Conservation (phyloP, 35 echinoderm and acorn worm species). For the Amphiura filiformis region DNA sequence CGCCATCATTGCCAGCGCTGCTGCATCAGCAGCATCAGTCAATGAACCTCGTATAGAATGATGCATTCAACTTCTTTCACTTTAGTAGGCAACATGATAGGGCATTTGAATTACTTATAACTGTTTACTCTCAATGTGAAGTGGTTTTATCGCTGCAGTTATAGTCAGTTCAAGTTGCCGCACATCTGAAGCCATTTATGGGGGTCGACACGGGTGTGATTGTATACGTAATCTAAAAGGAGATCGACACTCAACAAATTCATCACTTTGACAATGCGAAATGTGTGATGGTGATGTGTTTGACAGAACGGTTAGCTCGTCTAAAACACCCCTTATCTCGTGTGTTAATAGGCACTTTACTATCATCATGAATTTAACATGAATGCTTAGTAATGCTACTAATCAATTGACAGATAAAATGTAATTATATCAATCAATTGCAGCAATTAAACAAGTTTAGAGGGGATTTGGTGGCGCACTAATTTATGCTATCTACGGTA, state of each 20-base stretch:
- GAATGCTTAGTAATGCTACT: not conserved
- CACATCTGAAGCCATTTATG: not conserved
- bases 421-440: no score
- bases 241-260: no score
- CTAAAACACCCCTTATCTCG: no score
- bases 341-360: not conserved
- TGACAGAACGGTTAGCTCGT: no score
- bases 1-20: not conserved
- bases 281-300: no score
- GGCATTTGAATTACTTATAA: conserved; percentile 8
- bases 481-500: no score
- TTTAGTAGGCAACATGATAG: not conserved
- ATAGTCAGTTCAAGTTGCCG: not conserved
- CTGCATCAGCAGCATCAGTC: no score
- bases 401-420: no score
- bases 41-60: conserved; percentile 10
- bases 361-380: not conserved
- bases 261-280: no score
- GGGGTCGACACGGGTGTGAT: not conserved
- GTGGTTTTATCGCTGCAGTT: not conserved
- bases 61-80: not conserved
- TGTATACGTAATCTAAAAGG: no score
- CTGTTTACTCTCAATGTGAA: not conserved
- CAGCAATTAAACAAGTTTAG: no score
- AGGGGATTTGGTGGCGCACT: no score